A percentile compares a stretch with the other conserved stretches of the same genome.
These are phyloP conservation scores for Gisinianus flammeolus DNA, from an alignment of 2,888 invertebrate species.

Conservation along the genomic window DNA sequence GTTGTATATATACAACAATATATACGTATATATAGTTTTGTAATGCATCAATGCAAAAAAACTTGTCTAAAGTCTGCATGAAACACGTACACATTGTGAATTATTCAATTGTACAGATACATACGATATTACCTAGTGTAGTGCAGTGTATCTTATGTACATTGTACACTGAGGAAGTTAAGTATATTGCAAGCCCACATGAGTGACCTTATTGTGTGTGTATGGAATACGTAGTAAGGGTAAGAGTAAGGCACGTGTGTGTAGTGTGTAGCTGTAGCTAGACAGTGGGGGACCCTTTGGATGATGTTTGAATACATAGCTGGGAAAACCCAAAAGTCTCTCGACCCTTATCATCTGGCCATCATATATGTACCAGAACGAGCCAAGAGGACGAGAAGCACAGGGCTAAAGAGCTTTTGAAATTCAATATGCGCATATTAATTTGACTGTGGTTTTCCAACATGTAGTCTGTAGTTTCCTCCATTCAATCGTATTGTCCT, in stretches of 20 bases:
- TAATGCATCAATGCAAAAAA: background rate
- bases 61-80: no score
- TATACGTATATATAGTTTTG: no score
- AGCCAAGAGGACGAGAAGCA: no score
- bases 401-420: slow-evolving; percentile 30
- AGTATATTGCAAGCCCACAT: slow-evolving; percentile 16
- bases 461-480: background rate
- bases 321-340: background rate
- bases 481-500: no score
- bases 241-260: slow-evolving; percentile 13
- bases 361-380: no score
- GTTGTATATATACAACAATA: no score
- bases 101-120: background rate
- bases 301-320: background rate
- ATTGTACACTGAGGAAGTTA: no score
- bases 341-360: slow-evolving; percentile 17
- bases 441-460: slow-evolving; percentile 31
- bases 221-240: no score
- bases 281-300: slow-evolving; percentile 2
- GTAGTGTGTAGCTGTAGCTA: background rate
- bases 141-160: no score
- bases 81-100: background rate
- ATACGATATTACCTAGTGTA: no score
- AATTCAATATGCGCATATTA: slow-evolving; percentile 35
- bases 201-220: slow-evolving; percentile 18